These are phyloP conservation scores for Desoria tigrina DNA, from an alignment of 2,888 invertebrate genomes.

Conservation along the genomic window DNA sequence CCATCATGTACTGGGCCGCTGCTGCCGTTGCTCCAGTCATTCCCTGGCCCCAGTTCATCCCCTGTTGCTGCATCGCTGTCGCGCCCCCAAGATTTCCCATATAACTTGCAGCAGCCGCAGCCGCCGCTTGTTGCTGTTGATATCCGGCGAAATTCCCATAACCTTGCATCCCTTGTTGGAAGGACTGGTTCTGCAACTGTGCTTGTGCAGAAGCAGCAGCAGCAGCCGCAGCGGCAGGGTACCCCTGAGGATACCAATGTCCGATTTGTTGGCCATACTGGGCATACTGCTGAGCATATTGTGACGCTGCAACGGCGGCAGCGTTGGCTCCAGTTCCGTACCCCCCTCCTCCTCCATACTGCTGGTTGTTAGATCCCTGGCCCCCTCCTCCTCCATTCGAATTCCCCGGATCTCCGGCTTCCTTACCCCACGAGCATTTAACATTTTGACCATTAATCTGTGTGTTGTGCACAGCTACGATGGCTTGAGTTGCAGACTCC, in stretches of 20 bases:
- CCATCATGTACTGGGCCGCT: not conserved
- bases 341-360: conserved; percentile 47
- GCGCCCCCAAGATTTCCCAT: conserved; percentile 5
- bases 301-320: conserved; percentile 60
- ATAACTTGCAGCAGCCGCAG: not conserved
- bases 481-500: conserved; percentile 95
- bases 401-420: conserved; percentile 57
- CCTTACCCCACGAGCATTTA: conserved; percentile 99
- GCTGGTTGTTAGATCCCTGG: conserved; percentile 52
- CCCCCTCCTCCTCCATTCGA: not conserved
- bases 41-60: conserved; percentile 15
- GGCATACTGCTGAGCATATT: conserved; percentile 67
- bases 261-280: conserved; percentile 85
- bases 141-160: conserved; percentile 82
- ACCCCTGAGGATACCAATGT: conserved; percentile 92
- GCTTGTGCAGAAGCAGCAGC: conserved; percentile 58
- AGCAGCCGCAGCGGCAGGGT: conserved; percentile 69
- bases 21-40: not conserved
- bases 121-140: conserved; percentile 59
- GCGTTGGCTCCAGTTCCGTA: conserved; percentile 32
- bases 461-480: conserved; percentile 92
- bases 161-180: conserved; percentile 82
- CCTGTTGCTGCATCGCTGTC: conserved; percentile 2
- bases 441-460: conserved; percentile 93
- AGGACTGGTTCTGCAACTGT: conserved; percentile 77